Evolutionary conservation across 2,888 invertebrate species (phyloP), one percentile per base, ranked within the genome.

Genomic region (Eudemis profundana): DNA sequence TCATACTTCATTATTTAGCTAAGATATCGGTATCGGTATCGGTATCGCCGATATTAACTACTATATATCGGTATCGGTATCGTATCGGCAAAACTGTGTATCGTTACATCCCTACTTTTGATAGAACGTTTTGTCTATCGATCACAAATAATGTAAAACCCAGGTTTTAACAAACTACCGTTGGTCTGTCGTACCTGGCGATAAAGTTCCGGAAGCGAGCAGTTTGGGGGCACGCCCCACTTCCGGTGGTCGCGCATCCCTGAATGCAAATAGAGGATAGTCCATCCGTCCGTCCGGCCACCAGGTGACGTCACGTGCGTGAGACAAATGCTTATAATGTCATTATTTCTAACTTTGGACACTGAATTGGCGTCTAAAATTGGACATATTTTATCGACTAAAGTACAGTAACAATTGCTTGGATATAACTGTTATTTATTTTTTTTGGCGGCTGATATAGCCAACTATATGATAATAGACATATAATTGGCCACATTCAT

Each of bases 231-330:
- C 87, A 83, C 84, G 82, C 85, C 86, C 84, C 77, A 72, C 78
- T 85, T 90, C 90, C 91, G 87, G 77, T 80, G 85, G 88, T 86
- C 89, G 89, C 86, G 87, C 89, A 76, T 75, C 85, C 84, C 69
- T 86, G 90, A 82, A 90, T 90, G 88, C 87, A 87, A 91, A 91
- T 89, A 82, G 80, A 74, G 73, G 73, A 49, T 44, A 51, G 68
- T 50, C 62, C 64, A 60, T 50, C 62, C 61, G 44, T 40, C 27
- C 44, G 50, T 36, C 50, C 57, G 56, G 47, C 12, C 44, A 33
- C 44, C 19, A 21, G 38, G 27, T 38, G 42, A 54, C 61, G 49
- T 47, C 15, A 23, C 29, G 38, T 47, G 51, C 65, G 60, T 61
- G 60, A 66, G 17, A 17, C 66, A 12, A 61, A 66, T 66, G 61